Base-by-base conservation (phyloP, 2,888 invertebrate genomes). In the Sinodicranocentrus sp. region DNA sequence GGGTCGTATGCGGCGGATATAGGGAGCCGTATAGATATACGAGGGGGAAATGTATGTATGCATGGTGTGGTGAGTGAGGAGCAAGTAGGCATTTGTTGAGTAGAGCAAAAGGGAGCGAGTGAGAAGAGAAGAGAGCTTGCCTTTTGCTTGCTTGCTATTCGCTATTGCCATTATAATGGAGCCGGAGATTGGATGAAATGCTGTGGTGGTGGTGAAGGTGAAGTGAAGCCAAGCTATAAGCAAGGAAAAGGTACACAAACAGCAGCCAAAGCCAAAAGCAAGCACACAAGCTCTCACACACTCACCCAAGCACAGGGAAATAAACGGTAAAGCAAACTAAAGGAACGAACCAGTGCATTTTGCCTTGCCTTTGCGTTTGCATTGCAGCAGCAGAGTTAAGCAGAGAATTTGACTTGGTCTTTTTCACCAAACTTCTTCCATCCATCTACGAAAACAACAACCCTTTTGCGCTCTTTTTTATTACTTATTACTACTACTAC, bases 351-450 rank as follows among this genome's bases (percentile, higher is more conserved):
- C 79, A 79, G 79, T 79, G 71, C 79, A 79, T 71, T 63, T 79
- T 52, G 48, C 79, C 79, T 79, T 71, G 79, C 79, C 79, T 71
- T 70, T 79, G 79, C 79, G 68, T 68, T 71, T 79, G 79, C 79
- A 71, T 68, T 48, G 63, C 61, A 63, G 78, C 61, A 63, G 78
- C 77, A 19, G 13, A 48, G 63, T 59, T 13, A 10, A 67, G 43
- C 13, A 15, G 43, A 43, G 23, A 67, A 67, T 19, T 71, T 10
- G 8, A 54, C 21, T 57, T 48, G 48, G 48, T 13, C 5, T 48
- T n/a, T 48, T 48, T 48, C 17, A 13, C n/a, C 48, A 68, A n/a
- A n/a, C 25, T 67, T 76, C 54, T 77, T 48, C 8, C 39, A n/a
- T 65, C 70, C 61, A 76, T 67, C 67, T 67, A 76, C 26, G 57